Evolutionary conservation across 1,140 invertebrate species (phyloP).

Genomic region (Cyclargus thomasi): DNA sequence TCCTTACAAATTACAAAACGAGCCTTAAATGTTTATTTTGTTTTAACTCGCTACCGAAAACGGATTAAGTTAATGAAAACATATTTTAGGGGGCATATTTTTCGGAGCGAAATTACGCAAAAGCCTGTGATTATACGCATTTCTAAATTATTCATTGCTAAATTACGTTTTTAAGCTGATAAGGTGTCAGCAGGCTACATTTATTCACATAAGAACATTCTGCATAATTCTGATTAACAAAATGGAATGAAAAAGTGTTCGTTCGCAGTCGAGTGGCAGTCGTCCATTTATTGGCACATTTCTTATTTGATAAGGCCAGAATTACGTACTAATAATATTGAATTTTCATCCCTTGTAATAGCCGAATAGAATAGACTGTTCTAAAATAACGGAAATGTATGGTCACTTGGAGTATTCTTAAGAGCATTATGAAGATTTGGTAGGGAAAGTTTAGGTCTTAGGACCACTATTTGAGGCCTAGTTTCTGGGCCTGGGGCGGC

Average conservation of each 20-base stretch:
- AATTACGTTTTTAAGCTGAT: neutral
- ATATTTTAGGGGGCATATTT: neutral
- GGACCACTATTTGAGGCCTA: slow-evolving; percentile 22
- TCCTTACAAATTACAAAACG: too few relatives aligned
- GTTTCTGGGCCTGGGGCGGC: slow-evolving; percentile 35
- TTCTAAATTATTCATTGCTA: neutral
- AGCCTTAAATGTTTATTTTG: neutral
- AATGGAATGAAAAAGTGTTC: too few relatives aligned
- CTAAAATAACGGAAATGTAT: neutral
- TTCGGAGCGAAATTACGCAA: neutral
- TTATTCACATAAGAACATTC: neutral
- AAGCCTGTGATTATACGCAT: neutral
- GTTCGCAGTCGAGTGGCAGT: too few relatives aligned
- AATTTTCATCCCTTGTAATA: neutral
- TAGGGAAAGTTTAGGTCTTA: slow-evolving; percentile 22
- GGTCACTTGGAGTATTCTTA: slow-evolving; percentile 13
- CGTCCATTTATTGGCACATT: too few relatives aligned
- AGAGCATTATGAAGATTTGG: slow-evolving; percentile 22
- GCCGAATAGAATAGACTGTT: neutral
- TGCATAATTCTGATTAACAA: neutral
- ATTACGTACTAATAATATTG: too few relatives aligned
- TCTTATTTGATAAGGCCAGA: too few relatives aligned
- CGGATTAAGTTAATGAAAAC: neutral
- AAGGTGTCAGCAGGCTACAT: neutral
- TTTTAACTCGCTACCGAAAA: neutral